Evolutionary conservation across 2,888 invertebrate species (phyloP), one percentile per base, ranked within the genome.

Genomic region (Ligdia adustata): DNA sequence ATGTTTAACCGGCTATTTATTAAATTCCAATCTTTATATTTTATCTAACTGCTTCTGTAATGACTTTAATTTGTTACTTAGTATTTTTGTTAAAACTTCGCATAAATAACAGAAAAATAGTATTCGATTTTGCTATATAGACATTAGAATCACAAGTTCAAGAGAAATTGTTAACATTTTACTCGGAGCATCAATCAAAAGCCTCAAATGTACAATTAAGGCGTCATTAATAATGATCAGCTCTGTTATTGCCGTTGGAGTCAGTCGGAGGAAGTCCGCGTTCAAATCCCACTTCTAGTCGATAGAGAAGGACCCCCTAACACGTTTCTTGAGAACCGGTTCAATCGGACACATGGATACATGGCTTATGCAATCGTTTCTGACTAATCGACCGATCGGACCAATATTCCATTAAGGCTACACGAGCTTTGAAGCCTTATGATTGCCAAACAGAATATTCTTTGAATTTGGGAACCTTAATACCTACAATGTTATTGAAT

Each of bases 281-380:
- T 39, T 42, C 38, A 31, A 52, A 46, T 46, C 28, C 38, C 52
- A 49, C 52, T 52, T 57, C 42, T 40, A 42, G 4, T 20, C 4
- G 4, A 22, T 22, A 22, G 22, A 73, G 63, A 77, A 82, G 76
- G 83, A 84, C 85, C 85, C 82, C 83, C 85, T 86, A 85, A 88
- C 87, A 85, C 81, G 88, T 86, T 87, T 84, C 79, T 74, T 72
- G 55, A 62, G 81, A 89, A 90, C 89, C 89, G 89, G 89, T 89
- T 84, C 76, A 76, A 41, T 48, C 42, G 38, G 69, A 61, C 76
- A 75, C 73, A 77, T 47, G 41, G 40, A 40, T 40, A 60, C 64
- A 75, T 69, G 69, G 75, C 82, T 86, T 86, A 88, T 83, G 87
- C 82, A 88, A 88, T 82, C 75, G 72, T 62, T 61, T 66, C 57